Evolutionary conservation across 1,140 invertebrate species (phyloP).

Genomic region (Meloidogyne hapla): DNA sequence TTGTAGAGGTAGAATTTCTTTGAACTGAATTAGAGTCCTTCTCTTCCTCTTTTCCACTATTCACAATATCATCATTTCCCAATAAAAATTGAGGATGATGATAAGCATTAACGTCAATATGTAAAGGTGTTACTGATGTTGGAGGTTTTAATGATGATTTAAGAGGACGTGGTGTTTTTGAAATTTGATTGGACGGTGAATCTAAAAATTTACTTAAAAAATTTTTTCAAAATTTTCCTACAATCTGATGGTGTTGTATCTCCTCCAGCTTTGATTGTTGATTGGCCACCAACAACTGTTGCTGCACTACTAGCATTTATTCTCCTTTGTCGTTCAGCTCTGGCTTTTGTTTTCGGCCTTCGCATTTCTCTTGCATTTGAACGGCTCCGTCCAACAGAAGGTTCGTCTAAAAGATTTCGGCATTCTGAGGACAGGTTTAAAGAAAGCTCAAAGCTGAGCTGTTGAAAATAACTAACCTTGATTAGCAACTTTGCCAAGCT

Average conservation of each 20-base stretch:
- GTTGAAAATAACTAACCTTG: conserved; percentile 15
- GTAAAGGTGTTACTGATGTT: neutral
- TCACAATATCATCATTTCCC: neutral
- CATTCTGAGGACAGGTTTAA: conserved; percentile 17
- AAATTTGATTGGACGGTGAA: neutral
- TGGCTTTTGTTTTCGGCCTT: neutral
- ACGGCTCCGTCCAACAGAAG: neutral
- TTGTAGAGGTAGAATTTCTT: conserved; percentile 1
- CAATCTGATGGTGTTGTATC: neutral
- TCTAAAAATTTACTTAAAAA: neutral
- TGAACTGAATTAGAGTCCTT: neutral
- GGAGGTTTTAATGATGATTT: neutral
- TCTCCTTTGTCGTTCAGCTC: neutral
- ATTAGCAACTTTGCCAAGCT: conserved; percentile 13
- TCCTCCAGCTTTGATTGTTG: neutral
- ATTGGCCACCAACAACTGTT: neutral
- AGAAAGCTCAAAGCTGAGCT: neutral
- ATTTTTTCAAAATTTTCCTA: neutral
- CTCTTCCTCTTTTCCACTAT: neutral
- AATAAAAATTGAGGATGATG: neutral
- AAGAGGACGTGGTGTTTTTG: neutral
- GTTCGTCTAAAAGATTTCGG: conserved; percentile 27
- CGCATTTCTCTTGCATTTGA: neutral
- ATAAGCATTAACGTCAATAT: neutral
- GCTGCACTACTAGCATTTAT: neutral